Evolutionary conservation across 92 coral and sea anemone genomes (phyloP).

Genomic region (Scolanthus callimorphus): DNA sequence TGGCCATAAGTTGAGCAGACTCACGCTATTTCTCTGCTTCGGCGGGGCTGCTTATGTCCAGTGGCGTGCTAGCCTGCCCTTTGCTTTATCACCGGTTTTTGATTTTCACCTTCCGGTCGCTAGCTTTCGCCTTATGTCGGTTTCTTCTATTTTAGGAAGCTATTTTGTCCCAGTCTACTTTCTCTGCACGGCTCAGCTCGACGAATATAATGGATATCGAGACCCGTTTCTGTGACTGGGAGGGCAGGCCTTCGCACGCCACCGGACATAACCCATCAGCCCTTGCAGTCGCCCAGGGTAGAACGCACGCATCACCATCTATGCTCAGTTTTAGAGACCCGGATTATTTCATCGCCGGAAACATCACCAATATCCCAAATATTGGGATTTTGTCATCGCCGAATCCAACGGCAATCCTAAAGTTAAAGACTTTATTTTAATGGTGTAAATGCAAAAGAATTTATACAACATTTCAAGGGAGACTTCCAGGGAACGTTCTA

Average conservation of each 20-base stretch:
- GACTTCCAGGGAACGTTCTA: slow-evolving; percentile 2
- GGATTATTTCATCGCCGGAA: neutral
- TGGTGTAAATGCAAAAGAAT: neutral
- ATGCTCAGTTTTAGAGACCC: neutral
- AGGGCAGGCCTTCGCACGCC: slow-evolving; percentile 6
- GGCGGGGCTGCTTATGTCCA: neutral
- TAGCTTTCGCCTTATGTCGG: neutral
- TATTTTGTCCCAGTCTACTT: neutral
- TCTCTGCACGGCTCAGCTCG: neutral
- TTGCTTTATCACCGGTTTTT: neutral
- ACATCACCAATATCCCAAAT: neutral
- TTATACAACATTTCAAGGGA: neutral
- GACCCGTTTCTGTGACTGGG: slow-evolving; percentile 1
- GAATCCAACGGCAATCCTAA: slow-evolving; percentile 1
- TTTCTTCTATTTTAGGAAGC: neutral
- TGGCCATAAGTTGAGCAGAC: neutral
- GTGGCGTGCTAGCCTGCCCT: slow-evolving; percentile 5
- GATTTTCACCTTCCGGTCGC: neutral
- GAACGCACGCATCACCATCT: neutral
- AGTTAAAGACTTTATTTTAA: neutral
- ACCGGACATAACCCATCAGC: neutral
- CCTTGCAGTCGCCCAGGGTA: neutral
- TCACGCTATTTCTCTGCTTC: neutral
- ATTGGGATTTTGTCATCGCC: neutral
- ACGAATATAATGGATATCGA: neutral